These are phyloP conservation scores for Pelochelys cantorii DNA, from an alignment of 2,797 vertebrate genomes.

Conservation along the genomic window DNA sequence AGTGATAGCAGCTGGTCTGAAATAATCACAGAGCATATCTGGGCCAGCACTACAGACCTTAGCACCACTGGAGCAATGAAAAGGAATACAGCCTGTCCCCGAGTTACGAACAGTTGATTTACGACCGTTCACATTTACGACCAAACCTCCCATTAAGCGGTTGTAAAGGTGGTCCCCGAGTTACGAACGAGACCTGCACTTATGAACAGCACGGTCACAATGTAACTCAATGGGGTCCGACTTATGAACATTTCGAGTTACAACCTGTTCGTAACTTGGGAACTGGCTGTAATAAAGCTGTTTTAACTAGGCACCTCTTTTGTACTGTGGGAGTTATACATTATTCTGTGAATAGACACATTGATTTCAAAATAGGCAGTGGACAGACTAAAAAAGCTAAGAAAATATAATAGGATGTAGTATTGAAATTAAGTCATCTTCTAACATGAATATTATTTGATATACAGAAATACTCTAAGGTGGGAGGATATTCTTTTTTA, in stretches of 20 bases:
- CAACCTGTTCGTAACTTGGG: no score
- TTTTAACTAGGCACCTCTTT: background rate
- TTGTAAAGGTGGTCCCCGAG: no score
- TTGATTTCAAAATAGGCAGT: background rate
- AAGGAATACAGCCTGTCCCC: background rate
- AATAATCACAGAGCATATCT: background rate
- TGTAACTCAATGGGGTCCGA: no score
- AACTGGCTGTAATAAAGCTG: background rate
- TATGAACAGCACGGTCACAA: no score
- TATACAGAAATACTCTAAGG: background rate
- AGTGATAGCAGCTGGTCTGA: background rate
- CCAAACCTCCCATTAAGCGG: no score
- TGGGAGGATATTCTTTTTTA: background rate
- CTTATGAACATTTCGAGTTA: no score
- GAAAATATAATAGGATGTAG: background rate
- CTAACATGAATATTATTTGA: background rate
- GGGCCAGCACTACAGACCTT: background rate
- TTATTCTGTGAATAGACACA: background rate
- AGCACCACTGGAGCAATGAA: background rate
- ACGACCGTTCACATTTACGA: no score
- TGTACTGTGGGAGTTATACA: background rate
- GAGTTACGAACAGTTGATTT: no score
- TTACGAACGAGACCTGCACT: no score
- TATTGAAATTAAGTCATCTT: background rate
- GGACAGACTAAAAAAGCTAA: background rate